Evolutionary conservation across 2,113 vertebrate genomes (phyloP).

Genomic region (Zosterops pallidus): DNA sequence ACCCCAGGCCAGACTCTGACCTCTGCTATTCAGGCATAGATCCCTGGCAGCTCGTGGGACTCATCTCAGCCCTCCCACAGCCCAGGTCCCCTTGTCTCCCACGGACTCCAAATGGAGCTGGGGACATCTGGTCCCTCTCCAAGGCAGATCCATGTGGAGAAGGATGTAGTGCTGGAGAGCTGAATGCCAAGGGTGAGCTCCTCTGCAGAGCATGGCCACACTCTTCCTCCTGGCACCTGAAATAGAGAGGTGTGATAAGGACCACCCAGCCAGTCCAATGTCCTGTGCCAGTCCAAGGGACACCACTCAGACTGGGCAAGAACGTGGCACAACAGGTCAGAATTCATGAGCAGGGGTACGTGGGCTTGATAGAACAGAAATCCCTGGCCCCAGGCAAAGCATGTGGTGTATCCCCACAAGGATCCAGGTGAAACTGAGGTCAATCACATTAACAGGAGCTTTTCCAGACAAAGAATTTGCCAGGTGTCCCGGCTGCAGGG

Average conservation of each 20-base stretch:
- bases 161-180: rapidly evolving
- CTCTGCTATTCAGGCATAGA: conserved; percentile 2
- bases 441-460: background rate
- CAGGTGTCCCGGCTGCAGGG: background rate
- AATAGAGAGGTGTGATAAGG: background rate
- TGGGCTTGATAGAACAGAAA: background rate
- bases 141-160: background rate
- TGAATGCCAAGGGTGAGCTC: background rate
- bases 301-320: background rate
- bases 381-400: background rate
- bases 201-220: background rate
- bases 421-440: background rate
- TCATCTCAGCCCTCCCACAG: background rate
- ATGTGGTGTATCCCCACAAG: background rate
- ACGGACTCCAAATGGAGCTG: rapidly evolving
- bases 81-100: background rate
- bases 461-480: background rate
- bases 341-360: background rate
- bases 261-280: too few species aligned
- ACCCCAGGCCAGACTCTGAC: conserved; percentile 34
- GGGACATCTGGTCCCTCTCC: background rate
- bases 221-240: background rate
- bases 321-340: background rate
- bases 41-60: conserved; percentile 16
- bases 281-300: background rate